Evolutionary conservation across 2,888 invertebrate species (phyloP).

Genomic region (Mylabris sibirica): DNA sequence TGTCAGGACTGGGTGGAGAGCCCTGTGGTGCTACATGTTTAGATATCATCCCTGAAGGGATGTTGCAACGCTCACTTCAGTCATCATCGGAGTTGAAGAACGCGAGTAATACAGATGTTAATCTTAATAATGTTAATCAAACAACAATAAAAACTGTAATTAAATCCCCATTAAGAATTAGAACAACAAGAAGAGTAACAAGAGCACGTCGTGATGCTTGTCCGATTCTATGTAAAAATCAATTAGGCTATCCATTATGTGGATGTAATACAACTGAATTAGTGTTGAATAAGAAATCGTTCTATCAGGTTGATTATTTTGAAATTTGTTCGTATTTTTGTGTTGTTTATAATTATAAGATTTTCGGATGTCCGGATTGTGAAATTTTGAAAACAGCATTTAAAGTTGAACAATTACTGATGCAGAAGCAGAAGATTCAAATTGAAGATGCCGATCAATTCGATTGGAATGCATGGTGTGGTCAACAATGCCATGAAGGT

Average conservation of each 20-base stretch:
- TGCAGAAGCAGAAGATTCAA: background rate
- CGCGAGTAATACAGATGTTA: conserved; percentile 26
- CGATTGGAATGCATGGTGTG: conserved; percentile 74
- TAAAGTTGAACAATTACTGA: background rate
- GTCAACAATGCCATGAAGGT: conserved; percentile 70
- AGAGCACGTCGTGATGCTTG: conserved; percentile 65
- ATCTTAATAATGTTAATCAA: conserved; percentile 33
- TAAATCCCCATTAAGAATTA: background rate
- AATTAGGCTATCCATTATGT: conserved; percentile 69
- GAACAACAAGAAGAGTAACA: background rate
- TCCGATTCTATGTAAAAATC: conserved; percentile 67
- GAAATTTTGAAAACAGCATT: conserved; percentile 49
- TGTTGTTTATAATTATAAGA: conserved; percentile 50
- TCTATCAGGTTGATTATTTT: conserved; percentile 57
- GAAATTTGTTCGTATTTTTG: conserved; percentile 66
- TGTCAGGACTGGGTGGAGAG: conserved; percentile 64
- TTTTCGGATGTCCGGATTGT: conserved; percentile 62
- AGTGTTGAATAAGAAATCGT: conserved; percentile 29
- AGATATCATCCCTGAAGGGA: conserved; percentile 63
- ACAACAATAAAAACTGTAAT: background rate
- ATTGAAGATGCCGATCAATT: conserved; percentile 24
- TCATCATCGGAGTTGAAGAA: conserved; percentile 29
- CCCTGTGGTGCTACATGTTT: conserved; percentile 65
- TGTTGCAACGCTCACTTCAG: conserved; percentile 50
- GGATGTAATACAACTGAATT: conserved; percentile 54